Evolutionary conservation across 2,888 invertebrate genomes (phyloP).

Genomic region (Spilarctia lutea): DNA sequence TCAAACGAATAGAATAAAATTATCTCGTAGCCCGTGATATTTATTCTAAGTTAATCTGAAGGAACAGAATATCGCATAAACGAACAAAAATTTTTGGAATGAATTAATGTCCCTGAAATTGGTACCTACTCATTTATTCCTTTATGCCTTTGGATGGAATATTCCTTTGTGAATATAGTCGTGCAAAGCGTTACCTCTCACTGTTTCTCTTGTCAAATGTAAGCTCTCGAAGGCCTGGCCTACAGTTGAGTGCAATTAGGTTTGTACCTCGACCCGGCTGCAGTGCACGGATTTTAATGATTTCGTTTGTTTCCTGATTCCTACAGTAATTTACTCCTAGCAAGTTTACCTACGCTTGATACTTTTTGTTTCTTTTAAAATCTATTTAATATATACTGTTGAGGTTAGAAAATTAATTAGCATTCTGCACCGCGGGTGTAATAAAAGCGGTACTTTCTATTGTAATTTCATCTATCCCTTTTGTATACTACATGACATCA

Average conservation of each 20-base stretch:
- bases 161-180: conserved; percentile 5
- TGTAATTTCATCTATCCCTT: too few species aligned
- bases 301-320: too few species aligned
- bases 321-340: too few species aligned
- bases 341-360: too few species aligned
- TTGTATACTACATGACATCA: too few species aligned
- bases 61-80: background rate
- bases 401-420: too few species aligned
- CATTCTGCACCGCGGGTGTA: too few species aligned
- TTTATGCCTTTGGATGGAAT: background rate
- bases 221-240: background rate
- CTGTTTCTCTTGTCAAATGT: conserved; percentile 1
- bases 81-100: background rate
- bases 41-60: background rate
- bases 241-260: background rate
- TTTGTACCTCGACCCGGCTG: too few species aligned
- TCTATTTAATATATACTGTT: too few species aligned
- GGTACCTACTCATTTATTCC: background rate
- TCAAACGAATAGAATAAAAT: background rate
- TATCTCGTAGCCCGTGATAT: background rate
- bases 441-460: too few species aligned
- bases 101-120: background rate
- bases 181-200: background rate
- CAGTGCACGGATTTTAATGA: too few species aligned
- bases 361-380: too few species aligned